These are phyloP conservation scores for Molossus molossus DNA, from an alignment of 2,797 vertebrate species.

Conservation along the genomic window DNA sequence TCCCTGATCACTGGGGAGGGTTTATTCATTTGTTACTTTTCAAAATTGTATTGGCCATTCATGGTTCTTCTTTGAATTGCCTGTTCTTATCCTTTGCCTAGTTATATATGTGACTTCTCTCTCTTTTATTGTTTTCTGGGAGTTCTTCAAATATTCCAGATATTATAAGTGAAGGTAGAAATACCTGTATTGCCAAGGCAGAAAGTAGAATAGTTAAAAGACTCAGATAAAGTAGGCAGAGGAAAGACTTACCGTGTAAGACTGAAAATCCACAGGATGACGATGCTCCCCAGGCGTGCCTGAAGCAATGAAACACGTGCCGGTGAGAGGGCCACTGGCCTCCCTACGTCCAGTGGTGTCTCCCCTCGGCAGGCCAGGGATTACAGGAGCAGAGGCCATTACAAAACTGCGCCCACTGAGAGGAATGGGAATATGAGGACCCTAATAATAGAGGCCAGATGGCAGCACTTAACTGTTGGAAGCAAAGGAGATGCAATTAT, in stretches of 20 bases:
- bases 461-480: conserved; percentile 3
- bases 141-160: neutral
- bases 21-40: conserved; percentile 8
- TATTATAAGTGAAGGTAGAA: conserved; percentile 42
- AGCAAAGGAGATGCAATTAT: neutral
- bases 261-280: neutral
- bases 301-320: neutral
- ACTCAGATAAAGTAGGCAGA: neutral
- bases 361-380: neutral
- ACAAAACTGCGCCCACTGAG: neutral
- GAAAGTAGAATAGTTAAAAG: neutral
- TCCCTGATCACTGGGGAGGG: neutral
- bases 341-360: neutral
- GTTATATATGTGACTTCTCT: neutral
- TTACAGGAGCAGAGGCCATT: neutral
- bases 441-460: conserved; percentile 16
- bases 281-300: neutral
- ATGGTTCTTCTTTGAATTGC: neutral
- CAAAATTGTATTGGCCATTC: neutral
- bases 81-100: neutral
- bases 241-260: neutral
- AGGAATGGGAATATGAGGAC: neutral
- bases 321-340: neutral
- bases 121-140: neutral
- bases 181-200: conserved; percentile 41